Conservation (phyloP, 2,888 invertebrate species). For the Teleogryllus oceanicus region DNA sequence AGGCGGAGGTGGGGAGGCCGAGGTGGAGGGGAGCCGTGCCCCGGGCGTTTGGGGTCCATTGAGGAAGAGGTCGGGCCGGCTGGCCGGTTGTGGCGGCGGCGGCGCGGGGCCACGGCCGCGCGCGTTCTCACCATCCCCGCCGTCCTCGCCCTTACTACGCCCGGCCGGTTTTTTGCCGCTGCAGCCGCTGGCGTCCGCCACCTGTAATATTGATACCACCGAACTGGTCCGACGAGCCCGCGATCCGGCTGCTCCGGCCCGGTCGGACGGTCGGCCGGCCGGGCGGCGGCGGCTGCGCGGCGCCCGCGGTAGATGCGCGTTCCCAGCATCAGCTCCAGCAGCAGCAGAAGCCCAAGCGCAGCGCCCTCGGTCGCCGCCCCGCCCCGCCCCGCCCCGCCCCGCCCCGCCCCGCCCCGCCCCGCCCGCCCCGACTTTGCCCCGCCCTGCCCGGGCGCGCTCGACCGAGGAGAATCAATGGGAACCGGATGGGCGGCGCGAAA, state of each 20-base stretch:
- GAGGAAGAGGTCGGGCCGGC: neutral
- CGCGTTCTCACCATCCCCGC: no score
- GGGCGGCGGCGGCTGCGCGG: no score
- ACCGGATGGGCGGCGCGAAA: slow-evolving; percentile 11
- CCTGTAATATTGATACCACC: slow-evolving; percentile 1
- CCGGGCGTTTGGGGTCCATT: neutral
- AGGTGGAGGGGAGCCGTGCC: neutral
- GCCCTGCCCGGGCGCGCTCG: neutral
- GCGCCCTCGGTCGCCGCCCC: neutral
- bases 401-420: neutral
- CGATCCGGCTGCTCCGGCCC: no score
- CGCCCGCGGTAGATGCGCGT: no score
- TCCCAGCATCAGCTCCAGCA: no score
- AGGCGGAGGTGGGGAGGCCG: neutral
- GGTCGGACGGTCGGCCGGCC: no score
- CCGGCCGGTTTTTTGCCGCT: neutral
- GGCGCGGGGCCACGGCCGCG: no score
- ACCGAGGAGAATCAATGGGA: slow-evolving; percentile 5
- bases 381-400: neutral
- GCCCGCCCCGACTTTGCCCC: no score
- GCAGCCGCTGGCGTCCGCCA: neutral
- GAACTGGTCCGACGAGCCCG: neutral
- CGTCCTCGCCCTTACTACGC: neutral
- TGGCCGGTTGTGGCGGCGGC: neutral
- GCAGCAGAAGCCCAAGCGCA: no score